phyloP scores from a whole-genome alignment of 2,888 invertebrate genomes.

The Lumbricus terrestris region DNA sequence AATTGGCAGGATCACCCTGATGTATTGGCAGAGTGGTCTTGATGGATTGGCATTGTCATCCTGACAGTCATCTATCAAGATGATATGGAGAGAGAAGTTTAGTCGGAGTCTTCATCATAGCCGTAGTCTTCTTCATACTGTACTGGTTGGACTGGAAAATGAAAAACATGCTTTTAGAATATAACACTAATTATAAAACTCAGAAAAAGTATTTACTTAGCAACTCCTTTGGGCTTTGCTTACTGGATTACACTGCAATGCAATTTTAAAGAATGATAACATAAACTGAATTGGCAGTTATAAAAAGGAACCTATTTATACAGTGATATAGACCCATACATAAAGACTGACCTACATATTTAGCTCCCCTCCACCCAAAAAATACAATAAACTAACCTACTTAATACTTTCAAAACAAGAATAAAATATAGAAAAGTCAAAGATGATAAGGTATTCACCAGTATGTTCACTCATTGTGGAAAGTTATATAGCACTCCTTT shows the following conservation, averaged over 20 bases:
- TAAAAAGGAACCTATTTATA: neutral
- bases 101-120: slow-evolving; percentile 39
- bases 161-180: neutral
- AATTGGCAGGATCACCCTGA: neutral
- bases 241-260: neutral
- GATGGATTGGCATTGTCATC: neutral
- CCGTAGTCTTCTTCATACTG: slow-evolving; percentile 30
- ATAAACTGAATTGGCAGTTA: neutral
- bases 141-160: slow-evolving; percentile 22
- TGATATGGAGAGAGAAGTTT: neutral
- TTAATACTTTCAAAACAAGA: neutral
- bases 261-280: neutral
- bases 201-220: neutral
- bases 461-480: too few species aligned
- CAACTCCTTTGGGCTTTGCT: neutral
- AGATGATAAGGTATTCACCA: slow-evolving; percentile 40
- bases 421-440: neutral
- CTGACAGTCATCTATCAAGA: neutral
- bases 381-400: neutral
- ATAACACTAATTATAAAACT: neutral
- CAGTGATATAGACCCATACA: neutral
- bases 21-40: neutral
- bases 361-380: too few species aligned
- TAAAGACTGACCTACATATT: neutral
- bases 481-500: too few species aligned